phyloP scores from a whole-genome alignment of 1,140 invertebrate species.

The Mactra quadrangularis region DNA sequence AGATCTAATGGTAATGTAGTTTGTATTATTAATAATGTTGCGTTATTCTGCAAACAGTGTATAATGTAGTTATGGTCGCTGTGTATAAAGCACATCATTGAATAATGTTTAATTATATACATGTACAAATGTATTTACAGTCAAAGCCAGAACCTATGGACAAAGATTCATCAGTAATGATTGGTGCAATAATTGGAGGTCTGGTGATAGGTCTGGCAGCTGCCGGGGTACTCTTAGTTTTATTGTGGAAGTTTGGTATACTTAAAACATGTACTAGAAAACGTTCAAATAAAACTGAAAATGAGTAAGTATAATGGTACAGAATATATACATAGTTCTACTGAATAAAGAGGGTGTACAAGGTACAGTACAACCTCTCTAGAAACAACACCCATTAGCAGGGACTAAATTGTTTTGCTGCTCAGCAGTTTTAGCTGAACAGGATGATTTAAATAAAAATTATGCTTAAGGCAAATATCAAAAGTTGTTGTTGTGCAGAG shows the following conservation, averaged over 20 bases:
- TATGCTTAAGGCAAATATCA: too few relatives aligned
- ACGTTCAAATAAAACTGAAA: neutral
- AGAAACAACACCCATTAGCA: neutral
- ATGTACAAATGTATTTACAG: too few relatives aligned
- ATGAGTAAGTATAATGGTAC: neutral
- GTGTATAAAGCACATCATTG: too few relatives aligned
- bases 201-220: neutral
- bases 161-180: neutral
- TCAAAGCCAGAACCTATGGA: neutral
- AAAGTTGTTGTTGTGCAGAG: too few relatives aligned
- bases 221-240: neutral
- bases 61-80: too few relatives aligned
- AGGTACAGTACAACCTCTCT: neutral
- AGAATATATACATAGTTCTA: too few relatives aligned
- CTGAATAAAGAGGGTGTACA: neutral
- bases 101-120: too few relatives aligned
- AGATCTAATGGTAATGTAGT: too few relatives aligned
- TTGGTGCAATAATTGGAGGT: constrained; percentile 12
- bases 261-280: neutral
- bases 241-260: constrained; percentile 32
- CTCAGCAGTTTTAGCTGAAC: neutral
- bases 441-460: too few relatives aligned
- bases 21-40: too few relatives aligned
- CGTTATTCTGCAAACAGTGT: too few relatives aligned
- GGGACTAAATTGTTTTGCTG: too few relatives aligned